A percentile compares a stretch with the other conserved stretches of the same genome.
Conservation (phyloP, 2,797 vertebrate genomes). For the Lacerta bilineata region DNA sequence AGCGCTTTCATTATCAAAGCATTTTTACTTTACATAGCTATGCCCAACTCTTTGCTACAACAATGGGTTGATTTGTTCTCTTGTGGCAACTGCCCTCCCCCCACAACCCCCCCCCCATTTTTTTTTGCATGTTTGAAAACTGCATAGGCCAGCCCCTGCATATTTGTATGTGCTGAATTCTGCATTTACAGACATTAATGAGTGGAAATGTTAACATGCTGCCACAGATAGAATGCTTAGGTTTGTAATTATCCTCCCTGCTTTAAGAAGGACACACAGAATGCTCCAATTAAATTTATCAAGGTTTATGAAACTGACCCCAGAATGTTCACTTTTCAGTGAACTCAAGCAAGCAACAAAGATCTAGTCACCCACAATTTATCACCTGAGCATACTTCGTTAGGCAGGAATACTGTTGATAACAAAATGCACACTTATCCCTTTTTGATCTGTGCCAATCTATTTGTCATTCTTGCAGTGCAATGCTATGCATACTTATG, state of each 20-base stretch:
- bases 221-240: background rate
- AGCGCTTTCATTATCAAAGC: conserved; percentile 34
- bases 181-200: background rate
- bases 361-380: conserved; percentile 17
- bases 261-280: conserved; percentile 5
- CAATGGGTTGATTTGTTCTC: conserved; percentile 23
- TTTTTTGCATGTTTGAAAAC: conserved; percentile 27
- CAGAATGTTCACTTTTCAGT: background rate
- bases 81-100: background rate
- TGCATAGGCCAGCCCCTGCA: conserved; percentile 21
- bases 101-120: background rate
- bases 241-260: background rate
- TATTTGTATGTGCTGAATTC: conserved; percentile 45
- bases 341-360: conserved; percentile 30
- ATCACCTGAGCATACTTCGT: conserved; percentile 39
- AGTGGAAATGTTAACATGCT: background rate
- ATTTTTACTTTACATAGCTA: conserved; percentile 13
- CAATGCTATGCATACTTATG: background rate
- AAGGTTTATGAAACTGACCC: conserved; percentile 22
- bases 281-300: conserved; percentile 42
- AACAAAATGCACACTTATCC: conserved; percentile 14
- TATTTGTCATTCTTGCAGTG: background rate
- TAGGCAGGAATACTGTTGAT: background rate
- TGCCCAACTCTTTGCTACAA: conserved; percentile 43
- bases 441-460: background rate